Evolutionary conservation across 2,888 invertebrate species (phyloP).

Genomic region (Conchocele bisecta): DNA sequence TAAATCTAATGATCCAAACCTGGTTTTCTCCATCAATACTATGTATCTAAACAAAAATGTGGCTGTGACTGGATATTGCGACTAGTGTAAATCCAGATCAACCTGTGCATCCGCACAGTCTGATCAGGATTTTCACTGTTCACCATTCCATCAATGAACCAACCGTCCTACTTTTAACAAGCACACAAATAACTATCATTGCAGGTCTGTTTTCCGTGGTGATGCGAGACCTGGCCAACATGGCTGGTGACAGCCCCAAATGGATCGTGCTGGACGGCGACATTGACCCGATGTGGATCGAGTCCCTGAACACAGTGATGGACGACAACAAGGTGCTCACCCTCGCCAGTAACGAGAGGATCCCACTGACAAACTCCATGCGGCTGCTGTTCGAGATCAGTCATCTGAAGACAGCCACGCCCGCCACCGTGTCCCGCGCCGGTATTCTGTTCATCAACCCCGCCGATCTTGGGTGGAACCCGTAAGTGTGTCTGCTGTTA

Average conservation of each 20-base stretch:
- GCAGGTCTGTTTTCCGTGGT: constrained; percentile 95
- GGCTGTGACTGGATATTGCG: no score
- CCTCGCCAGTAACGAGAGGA: constrained; percentile 97
- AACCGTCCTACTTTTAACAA: no score
- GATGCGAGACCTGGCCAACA: constrained; percentile 97
- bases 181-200: constrained; percentile 30
- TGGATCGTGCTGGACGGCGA: constrained; percentile 99
- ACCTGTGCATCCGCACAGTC: no score
- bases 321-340: constrained; percentile 98
- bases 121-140: no score
- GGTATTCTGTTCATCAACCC: constrained; percentile 98
- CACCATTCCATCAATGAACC: no score
- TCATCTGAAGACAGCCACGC: constrained; percentile 96
- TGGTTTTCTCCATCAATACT: no score
- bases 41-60: background rate
- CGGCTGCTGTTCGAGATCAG: constrained; percentile 97
- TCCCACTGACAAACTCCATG: constrained; percentile 96
- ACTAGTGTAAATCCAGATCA: no score
- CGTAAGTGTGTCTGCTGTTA: constrained; percentile 87
- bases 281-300: constrained; percentile 99
- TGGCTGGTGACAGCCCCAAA: constrained; percentile 90
- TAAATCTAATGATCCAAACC: no score
- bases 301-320: constrained; percentile 98
- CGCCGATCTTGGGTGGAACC: constrained; percentile 96
- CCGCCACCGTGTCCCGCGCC: constrained; percentile 97